Evolutionary conservation across 2,113 vertebrate species (phyloP), one percentile per base, ranked within the genome.

Genomic region (Cygnus atratus): DNA sequence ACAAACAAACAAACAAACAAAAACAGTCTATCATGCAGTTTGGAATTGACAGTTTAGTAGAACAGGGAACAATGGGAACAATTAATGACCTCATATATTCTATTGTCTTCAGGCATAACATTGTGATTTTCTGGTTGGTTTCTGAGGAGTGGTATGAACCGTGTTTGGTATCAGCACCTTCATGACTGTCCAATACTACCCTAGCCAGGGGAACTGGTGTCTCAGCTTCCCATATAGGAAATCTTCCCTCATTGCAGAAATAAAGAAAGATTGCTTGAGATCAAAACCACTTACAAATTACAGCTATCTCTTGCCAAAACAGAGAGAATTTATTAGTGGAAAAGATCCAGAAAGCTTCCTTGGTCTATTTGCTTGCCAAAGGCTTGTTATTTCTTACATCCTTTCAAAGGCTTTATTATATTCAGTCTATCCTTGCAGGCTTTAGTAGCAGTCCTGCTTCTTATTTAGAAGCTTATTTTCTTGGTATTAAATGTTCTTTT

Each of bases 61-160:
- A 91, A 85, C n/a, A 75, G 52, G 11, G 68, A 88, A 44, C 10
- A 2, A 79, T 88, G 52, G 11, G 68, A 88, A 44, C 10, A 2
- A 79, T 88, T 95, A 87, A 71, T 78, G 44, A 58, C 61, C 66
- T 84, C 82, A 17, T 57, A 93, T 88, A 84, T 96, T 92, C 58
- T 88, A 25, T 68, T 91, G 59, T 88, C 19, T 31, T 91, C 2
- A 1, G 28, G 66, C 48, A 84, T 39, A 93, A 46, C 70, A 41
- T 46, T 67, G 26, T 93, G 80, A 92, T 88, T 93, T 94, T 95
- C 76, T 94, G 73, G 35, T 82, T 90, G 52, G 35, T 86, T 93
- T 87, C 80, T 90, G 70, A 91, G 65, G 44, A 54, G 62, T 75
- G 80, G 80, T 87, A 84, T 84, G 74, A 79, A 66, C 66, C 33